These are phyloP conservation scores for Coregonus sp. DNA, from an alignment of 2,797 vertebrate genomes.

Conservation along the genomic window DNA sequence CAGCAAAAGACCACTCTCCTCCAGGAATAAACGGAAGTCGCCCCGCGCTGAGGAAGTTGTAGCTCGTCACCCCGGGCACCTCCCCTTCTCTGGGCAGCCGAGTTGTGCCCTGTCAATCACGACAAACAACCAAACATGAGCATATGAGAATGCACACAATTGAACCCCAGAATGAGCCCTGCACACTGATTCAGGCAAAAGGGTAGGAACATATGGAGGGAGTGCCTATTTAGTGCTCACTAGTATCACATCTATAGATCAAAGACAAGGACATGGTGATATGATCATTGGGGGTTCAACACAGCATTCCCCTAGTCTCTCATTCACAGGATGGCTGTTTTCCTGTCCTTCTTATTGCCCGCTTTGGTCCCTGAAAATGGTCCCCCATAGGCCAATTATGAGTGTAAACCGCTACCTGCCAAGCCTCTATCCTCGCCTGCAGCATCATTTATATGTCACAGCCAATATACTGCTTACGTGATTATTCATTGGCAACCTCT, in stretches of 20 bases:
- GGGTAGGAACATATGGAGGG: conserved; percentile 25
- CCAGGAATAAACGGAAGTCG: conserved; percentile 94
- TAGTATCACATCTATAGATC: conserved; percentile 45
- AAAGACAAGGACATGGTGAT: conserved; percentile 49
- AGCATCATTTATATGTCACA: conserved; percentile 44
- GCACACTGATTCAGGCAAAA: too few species aligned
- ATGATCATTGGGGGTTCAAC: conserved; percentile 27
- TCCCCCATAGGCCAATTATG: conserved; percentile 69
- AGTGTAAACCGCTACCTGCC: conserved; percentile 64
- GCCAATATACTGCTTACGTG: conserved; percentile 39
- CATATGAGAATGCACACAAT: too few species aligned
- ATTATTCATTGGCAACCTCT: conserved; percentile 29
- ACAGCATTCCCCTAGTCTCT: conserved; percentile 52
- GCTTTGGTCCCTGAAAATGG: conserved; percentile 58
- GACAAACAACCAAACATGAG: too few species aligned
- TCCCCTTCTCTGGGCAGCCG: conserved; percentile 95
- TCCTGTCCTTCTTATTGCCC: background rate
- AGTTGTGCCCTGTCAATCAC: conserved; percentile 90
- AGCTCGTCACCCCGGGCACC: conserved; percentile 96
- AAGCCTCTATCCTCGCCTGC: conserved; percentile 42
- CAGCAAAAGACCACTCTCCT: too few species aligned
- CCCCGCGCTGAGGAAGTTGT: conserved; percentile 96
- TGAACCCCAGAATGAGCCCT: too few species aligned
- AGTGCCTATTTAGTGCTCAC: conserved; percentile 21
- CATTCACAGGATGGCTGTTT: conserved; percentile 60